Base-by-base conservation (phyloP, 2,888 invertebrate species). In the Microctonus aethiopoides region DNA sequence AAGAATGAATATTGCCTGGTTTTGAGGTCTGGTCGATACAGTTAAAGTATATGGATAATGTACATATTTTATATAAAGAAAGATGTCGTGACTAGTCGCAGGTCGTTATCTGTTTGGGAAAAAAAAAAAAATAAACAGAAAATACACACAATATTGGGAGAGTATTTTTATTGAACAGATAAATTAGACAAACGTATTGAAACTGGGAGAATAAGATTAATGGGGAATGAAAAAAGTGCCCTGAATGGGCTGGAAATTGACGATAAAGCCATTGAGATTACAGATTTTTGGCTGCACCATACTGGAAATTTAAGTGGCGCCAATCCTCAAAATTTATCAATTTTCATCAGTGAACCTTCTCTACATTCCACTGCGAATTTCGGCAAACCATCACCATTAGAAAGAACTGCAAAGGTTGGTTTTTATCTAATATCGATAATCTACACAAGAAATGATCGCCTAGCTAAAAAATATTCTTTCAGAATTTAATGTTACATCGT, bases 401-500 rank as follows among this genome's bases (percentile, higher is more conserved):
- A 94, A 81, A 91, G 92, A 84, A 91, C 91, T 78, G 92, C 93
- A 16, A 94, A 94, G 88, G 95, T 94, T 72, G 39, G 20, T 69
- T 67, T 32, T 65, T 67, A 60, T 32, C 54, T 69, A 52, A 69
- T 61, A 54, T 24, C 2, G n/a, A 56, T 7, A 3, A 11, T 24
- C 20, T 39, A 39, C 62, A 9, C 24, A 22, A 26, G 1, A 11
- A 54, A 64, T 34, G 66, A 70, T 71, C 57, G 59, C 66, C 56
- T 39, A 13, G 20, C 22, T 20, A 46, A n/a, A 7, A 24, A 34
- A 20, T 36, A 36, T 56, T 46, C 26, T 78, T 77, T 63, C 86
- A 96, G 96, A 95, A 94, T 87, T 89, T 96, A 71, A 92, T 94
- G 89, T 91, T 94, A 68, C 92, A 94, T 86, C 91, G 96, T 0